A percentile compares a stretch with the other conserved stretches of the same genome.
Evolutionary conservation across 2,888 invertebrate genomes (phyloP).

Genomic region (Prosopocoilus inquinatus): DNA sequence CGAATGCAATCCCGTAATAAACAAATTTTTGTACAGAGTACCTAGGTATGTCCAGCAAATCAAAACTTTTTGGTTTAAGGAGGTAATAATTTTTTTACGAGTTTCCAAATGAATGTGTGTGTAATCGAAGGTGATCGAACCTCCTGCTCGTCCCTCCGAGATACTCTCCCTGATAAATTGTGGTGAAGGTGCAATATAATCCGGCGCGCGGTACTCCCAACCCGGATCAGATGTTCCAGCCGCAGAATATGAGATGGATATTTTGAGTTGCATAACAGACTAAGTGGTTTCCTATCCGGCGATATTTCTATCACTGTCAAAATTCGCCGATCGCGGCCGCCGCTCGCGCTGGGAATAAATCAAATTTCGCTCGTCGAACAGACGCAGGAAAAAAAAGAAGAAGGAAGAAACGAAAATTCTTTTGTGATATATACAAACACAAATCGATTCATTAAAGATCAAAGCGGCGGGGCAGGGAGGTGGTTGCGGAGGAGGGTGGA

Average conservation of each 20-base stretch:
- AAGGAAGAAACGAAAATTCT: too few relatives aligned
- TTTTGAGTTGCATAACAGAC: conserved; percentile 32
- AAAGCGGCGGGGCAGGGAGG: too few relatives aligned
- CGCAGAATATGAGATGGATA: conserved; percentile 29
- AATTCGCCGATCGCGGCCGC: conserved; percentile 5
- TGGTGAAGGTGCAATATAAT: conserved; percentile 36
- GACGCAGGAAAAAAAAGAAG: too few relatives aligned
- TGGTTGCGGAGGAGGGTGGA: too few relatives aligned
- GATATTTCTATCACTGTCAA: conserved; percentile 39
- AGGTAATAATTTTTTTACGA: not conserved
- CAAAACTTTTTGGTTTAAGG: not conserved
- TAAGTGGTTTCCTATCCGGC: conserved; percentile 42
- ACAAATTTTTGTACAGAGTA: too few relatives aligned
- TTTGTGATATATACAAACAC: too few relatives aligned
- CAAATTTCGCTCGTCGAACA: too few relatives aligned
- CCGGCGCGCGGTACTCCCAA: conserved; percentile 33
- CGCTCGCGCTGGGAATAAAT: too few relatives aligned
- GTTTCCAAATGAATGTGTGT: not conserved
- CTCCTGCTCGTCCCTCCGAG: conserved; percentile 33
- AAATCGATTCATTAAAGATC: too few relatives aligned
- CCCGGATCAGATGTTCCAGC: conserved; percentile 38
- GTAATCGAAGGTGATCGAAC: conserved; percentile 34
- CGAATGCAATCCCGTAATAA: too few relatives aligned
- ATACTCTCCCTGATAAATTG: conserved; percentile 38
- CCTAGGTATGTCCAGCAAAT: too few relatives aligned